A percentile compares a stretch with the other conserved stretches of the same genome.
Evolutionary conservation across 2,797 vertebrate genomes (phyloP).

Genomic region (Fistularia commersonii): DNA sequence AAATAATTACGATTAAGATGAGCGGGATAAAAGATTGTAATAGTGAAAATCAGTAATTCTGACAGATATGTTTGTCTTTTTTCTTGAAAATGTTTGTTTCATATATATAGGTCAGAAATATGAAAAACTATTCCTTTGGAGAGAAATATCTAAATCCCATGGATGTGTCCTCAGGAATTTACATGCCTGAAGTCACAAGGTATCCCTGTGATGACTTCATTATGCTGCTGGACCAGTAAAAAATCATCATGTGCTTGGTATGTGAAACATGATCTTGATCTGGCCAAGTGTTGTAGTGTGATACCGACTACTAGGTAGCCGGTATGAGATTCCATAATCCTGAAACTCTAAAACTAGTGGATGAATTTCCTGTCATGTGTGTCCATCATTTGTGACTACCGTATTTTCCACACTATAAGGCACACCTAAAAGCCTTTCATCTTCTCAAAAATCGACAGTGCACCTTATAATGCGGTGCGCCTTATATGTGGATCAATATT

Average conservation of each 20-base stretch:
- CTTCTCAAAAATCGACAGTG: too few species aligned
- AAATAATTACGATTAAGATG: too few species aligned
- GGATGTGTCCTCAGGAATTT: constrained; percentile 13
- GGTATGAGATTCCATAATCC: constrained; percentile 17
- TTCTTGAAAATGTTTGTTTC: too few species aligned
- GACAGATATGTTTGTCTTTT: too few species aligned
- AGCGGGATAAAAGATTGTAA: too few species aligned
- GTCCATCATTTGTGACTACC: neutral
- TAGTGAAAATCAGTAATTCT: too few species aligned
- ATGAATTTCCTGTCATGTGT: neutral
- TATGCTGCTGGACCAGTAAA: constrained; percentile 19
- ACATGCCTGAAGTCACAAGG: neutral
- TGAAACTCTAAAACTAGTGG: constrained; percentile 5
- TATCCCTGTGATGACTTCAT: constrained; percentile 21
- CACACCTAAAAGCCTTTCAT: constrained; percentile 1
- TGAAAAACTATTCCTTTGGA: too few species aligned
- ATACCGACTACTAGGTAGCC: constrained; percentile 8
- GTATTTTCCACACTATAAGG: too few species aligned
- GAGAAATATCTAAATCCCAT: neutral
- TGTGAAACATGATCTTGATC: constrained; percentile 27
- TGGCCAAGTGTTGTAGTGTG: constrained; percentile 5
- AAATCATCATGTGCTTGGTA: constrained; percentile 40
- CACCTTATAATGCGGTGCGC: too few species aligned
- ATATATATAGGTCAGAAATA: too few species aligned
- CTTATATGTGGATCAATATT: too few species aligned